Evolutionary conservation across 1,140 invertebrate genomes (phyloP).

Genomic region (Matsumurasca onukii): DNA sequence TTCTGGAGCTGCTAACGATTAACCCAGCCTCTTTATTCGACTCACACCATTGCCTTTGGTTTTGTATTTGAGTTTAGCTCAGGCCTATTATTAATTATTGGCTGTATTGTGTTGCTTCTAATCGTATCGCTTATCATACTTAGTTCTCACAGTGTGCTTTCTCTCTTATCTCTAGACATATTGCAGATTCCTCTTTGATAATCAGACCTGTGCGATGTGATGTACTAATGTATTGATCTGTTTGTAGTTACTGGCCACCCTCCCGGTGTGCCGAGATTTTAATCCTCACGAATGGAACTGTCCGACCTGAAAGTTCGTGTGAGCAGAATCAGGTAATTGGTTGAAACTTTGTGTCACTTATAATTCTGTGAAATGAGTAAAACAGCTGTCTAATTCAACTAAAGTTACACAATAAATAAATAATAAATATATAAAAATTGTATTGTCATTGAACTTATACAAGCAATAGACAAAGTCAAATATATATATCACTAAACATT

Average conservation of each 20-base stretch:
- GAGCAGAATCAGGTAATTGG: constrained; percentile 88
- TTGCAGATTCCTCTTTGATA: too few species aligned
- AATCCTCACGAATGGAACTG: constrained; percentile 84
- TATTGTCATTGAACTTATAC: too few species aligned
- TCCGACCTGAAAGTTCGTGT: constrained; percentile 94
- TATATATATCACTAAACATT: too few species aligned
- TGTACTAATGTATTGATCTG: too few species aligned
- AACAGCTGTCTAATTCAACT: too few species aligned
- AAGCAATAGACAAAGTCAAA: too few species aligned
- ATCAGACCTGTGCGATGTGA: too few species aligned
- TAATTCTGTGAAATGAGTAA: too few species aligned
- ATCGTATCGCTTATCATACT: constrained; percentile 14
- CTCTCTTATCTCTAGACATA: too few species aligned
- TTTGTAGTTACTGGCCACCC: constrained; percentile 98
- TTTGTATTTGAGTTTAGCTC: background rate
- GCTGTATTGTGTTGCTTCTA: constrained; percentile 20
- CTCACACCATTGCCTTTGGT: constrained; percentile 18
- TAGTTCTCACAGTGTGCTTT: constrained; percentile 17
- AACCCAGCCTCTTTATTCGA: constrained; percentile 9
- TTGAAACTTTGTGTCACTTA: too few species aligned
- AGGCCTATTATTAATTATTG: background rate
- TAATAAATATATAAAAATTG: too few species aligned
- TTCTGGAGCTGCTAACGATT: background rate
- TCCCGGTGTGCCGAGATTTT: constrained; percentile 99
- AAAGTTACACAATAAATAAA: too few species aligned